Conservation (phyloP, 2,797 vertebrate species). For the Catamblyrhynchus diadema region DNA sequence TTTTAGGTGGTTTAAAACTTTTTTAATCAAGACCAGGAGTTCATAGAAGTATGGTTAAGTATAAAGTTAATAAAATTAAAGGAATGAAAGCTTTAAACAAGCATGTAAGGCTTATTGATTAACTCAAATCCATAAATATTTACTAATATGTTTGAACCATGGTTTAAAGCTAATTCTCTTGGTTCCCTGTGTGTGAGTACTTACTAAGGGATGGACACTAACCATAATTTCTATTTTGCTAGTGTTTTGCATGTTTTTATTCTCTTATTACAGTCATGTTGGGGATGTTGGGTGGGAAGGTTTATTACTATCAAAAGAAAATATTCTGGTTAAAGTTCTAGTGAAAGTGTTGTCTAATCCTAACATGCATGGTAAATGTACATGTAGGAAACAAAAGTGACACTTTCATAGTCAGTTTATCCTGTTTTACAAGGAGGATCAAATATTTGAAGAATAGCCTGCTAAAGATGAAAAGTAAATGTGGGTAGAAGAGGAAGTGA, state of each 20-base stretch:
- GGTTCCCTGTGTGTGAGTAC: slow-evolving; percentile 52
- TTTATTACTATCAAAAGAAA: neutral
- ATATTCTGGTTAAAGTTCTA: neutral
- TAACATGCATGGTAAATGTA: slow-evolving; percentile 65
- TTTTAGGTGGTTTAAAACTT: slow-evolving; percentile 78
- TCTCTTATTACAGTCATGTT: neutral
- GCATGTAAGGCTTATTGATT: slow-evolving; percentile 75
- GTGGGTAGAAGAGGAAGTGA: neutral
- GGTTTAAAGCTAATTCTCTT: slow-evolving; percentile 63
- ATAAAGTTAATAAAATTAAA: slow-evolving; percentile 68
- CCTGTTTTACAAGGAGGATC: neutral
- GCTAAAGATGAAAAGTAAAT: neutral
- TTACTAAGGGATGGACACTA: slow-evolving; percentile 64
- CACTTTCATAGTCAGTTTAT: neutral
- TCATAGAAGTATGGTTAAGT: slow-evolving; percentile 77
- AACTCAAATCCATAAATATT: slow-evolving; percentile 59
- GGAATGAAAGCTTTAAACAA: slow-evolving; percentile 73
- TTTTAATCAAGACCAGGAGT: slow-evolving; percentile 73
- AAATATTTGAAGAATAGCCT: neutral
- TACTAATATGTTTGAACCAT: slow-evolving; percentile 75
- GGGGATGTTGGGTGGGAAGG: slow-evolving; percentile 23
- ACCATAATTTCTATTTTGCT: slow-evolving; percentile 21
- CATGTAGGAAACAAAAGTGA: neutral
- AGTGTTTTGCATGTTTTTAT: slow-evolving; percentile 63
- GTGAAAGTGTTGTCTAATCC: slow-evolving; percentile 53